Conservation (phyloP, 2,113 vertebrate species). For the Condylura cristata region DNA sequence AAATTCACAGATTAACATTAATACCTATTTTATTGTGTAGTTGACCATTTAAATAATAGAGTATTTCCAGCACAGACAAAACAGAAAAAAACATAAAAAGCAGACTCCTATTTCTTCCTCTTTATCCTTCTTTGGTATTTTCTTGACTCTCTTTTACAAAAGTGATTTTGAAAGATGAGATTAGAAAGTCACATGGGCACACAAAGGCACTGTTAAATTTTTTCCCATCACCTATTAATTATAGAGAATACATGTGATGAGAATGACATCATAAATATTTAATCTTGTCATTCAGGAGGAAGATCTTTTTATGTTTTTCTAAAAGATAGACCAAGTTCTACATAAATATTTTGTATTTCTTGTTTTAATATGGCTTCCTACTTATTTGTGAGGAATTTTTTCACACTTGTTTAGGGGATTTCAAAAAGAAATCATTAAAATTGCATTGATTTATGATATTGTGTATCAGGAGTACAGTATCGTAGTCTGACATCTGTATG, state of each 20-base stretch:
- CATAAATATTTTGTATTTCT: not conserved
- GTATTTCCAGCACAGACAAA: not conserved
- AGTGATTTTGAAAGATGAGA: not conserved
- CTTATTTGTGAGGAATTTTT: not conserved
- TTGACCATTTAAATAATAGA: not conserved
- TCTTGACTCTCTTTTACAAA: not conserved
- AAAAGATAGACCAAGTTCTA: not conserved
- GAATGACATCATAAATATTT: not conserved
- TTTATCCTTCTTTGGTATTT: not conserved
- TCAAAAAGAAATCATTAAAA: not conserved
- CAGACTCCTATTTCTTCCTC: not conserved
- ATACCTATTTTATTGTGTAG: not conserved
- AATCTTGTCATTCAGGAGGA: not conserved
- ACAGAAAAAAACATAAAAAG: not conserved
- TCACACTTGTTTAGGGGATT: not conserved
- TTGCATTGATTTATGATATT: not conserved
- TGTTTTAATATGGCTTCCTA: not conserved
- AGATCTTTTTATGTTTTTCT: not conserved
- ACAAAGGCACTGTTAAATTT: not conserved
- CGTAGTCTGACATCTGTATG: not conserved
- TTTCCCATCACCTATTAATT: not conserved
- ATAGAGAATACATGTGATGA: not conserved
- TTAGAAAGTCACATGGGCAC: not conserved
- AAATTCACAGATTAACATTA: not conserved
- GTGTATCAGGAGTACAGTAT: not conserved